These are phyloP conservation scores for Amiota communis DNA, from an alignment of 2,888 invertebrate genomes.

Conservation along the genomic window DNA sequence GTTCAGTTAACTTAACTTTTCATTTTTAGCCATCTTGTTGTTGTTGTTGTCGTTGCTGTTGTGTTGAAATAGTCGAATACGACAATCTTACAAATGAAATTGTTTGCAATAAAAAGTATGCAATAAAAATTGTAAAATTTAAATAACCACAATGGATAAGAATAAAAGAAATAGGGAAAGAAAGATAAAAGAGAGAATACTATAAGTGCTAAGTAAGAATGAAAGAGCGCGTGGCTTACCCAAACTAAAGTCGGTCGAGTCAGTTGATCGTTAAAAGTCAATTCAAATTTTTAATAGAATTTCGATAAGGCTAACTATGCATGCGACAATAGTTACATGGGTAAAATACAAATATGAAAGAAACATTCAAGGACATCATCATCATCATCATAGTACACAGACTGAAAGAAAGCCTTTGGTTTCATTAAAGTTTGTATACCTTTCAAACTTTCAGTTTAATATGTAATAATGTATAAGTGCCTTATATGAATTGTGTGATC, in stretches of 20 bases:
- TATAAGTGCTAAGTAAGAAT: too few relatives aligned
- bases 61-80: not conserved
- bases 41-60: too few relatives aligned
- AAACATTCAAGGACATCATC: too few relatives aligned
- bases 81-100: constrained; percentile 17
- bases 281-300: constrained; percentile 64
- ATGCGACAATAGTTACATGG: not conserved
- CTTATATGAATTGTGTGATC: too few relatives aligned
- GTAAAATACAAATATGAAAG: too few relatives aligned
- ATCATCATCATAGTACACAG: not conserved
- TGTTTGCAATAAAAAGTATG: constrained; percentile 27
- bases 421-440: not conserved
- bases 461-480: too few relatives aligned
- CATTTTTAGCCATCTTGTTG: too few relatives aligned
- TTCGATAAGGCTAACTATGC: constrained; percentile 47
- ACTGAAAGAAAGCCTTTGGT: not conserved
- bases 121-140: constrained; percentile 23
- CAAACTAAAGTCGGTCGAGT: constrained; percentile 29
- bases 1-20: too few relatives aligned
- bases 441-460: too few relatives aligned
- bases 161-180: not conserved
- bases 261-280: constrained; percentile 62
- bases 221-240: too few relatives aligned
- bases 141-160: constrained; percentile 35
- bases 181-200: too few relatives aligned